Evolutionary conservation across 2,888 invertebrate species (phyloP).

Genomic region (Xanthorhoe designata): DNA sequence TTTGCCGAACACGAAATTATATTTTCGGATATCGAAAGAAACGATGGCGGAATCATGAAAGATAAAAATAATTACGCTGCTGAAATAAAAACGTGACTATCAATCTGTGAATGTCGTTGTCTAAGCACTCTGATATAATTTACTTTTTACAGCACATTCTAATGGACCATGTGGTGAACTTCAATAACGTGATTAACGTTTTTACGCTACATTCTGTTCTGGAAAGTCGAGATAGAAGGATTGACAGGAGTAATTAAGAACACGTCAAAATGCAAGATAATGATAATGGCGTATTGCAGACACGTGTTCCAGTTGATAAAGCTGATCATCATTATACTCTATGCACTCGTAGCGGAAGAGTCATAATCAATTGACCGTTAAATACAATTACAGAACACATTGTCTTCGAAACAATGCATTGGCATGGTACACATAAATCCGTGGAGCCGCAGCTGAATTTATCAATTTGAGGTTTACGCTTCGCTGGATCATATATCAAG

Average conservation of each 20-base stretch:
- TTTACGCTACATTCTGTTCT: slow-evolving; percentile 31
- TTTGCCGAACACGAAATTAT: slow-evolving; percentile 1
- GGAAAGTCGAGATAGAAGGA: slow-evolving; percentile 34
- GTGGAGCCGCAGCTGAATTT: slow-evolving; percentile 8
- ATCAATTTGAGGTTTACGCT: slow-evolving; percentile 17
- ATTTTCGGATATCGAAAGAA: slow-evolving; percentile 10
- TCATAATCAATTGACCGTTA: slow-evolving; percentile 14
- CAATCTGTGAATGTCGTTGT: slow-evolving; percentile 12
- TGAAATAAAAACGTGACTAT: slow-evolving; percentile 5
- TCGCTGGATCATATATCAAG: slow-evolving; percentile 12
- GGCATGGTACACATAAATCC: slow-evolving; percentile 10
- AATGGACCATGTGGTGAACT: slow-evolving; percentile 24
- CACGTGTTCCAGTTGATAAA: slow-evolving; percentile 34
- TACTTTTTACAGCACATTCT: slow-evolving; percentile 26
- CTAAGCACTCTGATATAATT: slow-evolving; percentile 12
- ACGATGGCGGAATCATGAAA: not conserved
- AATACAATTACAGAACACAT: slow-evolving; percentile 13
- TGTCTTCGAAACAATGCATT: slow-evolving; percentile 28
- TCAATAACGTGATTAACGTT: slow-evolving; percentile 30
- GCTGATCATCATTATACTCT: slow-evolving; percentile 35
- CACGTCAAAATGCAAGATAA: slow-evolving; percentile 41
- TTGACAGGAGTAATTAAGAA: slow-evolving; percentile 37
- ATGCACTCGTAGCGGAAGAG: slow-evolving; percentile 18
- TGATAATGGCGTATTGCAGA: slow-evolving; percentile 33
- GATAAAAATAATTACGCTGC: slow-evolving; percentile 6